These are phyloP conservation scores for Helostoma temminkii DNA, from an alignment of 2,797 vertebrate species.

Conservation along the genomic window DNA sequence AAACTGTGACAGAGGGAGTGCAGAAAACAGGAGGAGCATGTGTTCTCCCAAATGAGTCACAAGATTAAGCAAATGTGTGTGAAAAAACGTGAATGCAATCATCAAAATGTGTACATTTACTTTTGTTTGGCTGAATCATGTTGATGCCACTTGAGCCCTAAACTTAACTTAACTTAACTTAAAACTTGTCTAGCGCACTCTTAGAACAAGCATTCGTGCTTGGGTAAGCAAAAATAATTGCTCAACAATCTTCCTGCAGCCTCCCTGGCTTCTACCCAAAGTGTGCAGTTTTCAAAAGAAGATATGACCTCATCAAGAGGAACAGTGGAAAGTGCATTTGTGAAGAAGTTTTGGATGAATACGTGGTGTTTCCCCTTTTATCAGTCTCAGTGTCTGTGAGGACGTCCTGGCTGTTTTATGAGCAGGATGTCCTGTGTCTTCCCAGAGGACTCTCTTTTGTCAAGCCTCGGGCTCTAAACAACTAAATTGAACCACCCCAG, in stretches of 20 bases:
- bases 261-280: conserved; percentile 19
- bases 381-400: conserved; percentile 63
- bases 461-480: conserved; percentile 63
- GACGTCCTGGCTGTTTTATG: conserved; percentile 77
- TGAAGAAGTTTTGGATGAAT: conserved; percentile 46
- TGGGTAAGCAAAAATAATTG: conserved; percentile 53
- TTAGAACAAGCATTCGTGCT: conserved; percentile 35
- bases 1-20: conserved; percentile 1
- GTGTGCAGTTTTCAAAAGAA: conserved; percentile 37
- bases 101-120: conserved; percentile 31
- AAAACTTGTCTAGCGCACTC: conserved; percentile 18
- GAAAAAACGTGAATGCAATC: conserved; percentile 42
- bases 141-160: conserved; percentile 20
- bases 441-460: conserved; percentile 68
- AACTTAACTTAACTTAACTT: too few relatives aligned
- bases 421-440: conserved; percentile 77
- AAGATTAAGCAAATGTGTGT: conserved; percentile 41
- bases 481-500: conserved; percentile 49
- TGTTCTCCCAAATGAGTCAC: neutral
- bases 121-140: conserved; percentile 27
- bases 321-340: conserved; percentile 29
- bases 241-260: conserved; percentile 26
- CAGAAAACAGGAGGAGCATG: neutral
- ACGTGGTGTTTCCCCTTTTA: conserved; percentile 58
- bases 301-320: conserved; percentile 28